Evolutionary conservation across 2,113 vertebrate genomes (phyloP).

Genomic region (Psettodes erumei): DNA sequence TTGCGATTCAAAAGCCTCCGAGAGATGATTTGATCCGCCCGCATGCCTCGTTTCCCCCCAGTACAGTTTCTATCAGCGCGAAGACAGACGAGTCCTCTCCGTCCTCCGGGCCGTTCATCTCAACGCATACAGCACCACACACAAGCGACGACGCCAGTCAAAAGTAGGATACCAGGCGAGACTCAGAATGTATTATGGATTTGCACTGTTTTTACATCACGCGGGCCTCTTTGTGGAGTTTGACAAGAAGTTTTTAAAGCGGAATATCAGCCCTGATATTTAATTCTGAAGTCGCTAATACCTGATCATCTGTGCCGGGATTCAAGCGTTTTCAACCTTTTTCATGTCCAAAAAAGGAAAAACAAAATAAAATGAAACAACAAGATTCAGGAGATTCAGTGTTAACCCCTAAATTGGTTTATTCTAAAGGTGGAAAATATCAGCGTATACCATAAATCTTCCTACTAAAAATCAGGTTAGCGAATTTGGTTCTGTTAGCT

Average conservation of each 20-base stretch:
- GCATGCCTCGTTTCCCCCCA: constrained; percentile 56
- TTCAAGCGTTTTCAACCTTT: background rate
- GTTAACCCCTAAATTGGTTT: background rate
- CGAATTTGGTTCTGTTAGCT: background rate
- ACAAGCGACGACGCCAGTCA: constrained; percentile 12
- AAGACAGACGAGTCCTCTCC: constrained; percentile 3
- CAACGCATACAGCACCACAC: background rate
- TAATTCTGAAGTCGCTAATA: background rate
- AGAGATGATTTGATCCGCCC: constrained; percentile 51
- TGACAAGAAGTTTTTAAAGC: background rate
- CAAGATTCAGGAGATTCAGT: background rate
- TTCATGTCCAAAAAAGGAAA: background rate
- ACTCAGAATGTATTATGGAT: constrained; percentile 28
- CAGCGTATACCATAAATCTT: background rate
- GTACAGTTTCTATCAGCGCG: constrained; percentile 31
- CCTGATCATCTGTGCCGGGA: background rate
- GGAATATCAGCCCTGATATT: background rate
- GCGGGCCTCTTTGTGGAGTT: constrained; percentile 1
- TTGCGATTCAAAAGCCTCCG: constrained; percentile 38
- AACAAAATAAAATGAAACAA: no score
- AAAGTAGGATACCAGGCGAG: constrained; percentile 19
- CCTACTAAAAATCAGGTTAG: background rate
- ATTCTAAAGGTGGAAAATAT: background rate
- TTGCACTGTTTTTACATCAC: constrained; percentile 37
- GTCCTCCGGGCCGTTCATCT: constrained; percentile 19